These are phyloP conservation scores for Drosophila virilis DNA, from an alignment of 1,140 invertebrate species.

Conservation along the genomic window DNA sequence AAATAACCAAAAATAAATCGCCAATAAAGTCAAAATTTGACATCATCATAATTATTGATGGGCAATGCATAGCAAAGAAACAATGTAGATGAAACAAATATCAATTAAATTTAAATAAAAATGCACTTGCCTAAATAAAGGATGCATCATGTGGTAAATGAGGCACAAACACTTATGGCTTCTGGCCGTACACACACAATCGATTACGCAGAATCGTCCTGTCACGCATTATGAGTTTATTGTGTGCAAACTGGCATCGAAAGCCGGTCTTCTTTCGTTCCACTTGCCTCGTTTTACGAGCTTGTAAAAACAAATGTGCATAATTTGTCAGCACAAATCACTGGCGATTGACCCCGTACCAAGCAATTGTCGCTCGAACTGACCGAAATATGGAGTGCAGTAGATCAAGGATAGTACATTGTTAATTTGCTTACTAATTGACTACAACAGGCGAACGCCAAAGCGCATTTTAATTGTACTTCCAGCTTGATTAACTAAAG, in stretches of 20 bases:
- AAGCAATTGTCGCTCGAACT: conserved; percentile 6
- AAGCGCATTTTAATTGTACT: not conserved
- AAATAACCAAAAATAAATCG: conserved; percentile 49
- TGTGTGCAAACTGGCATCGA: conserved; percentile 52
- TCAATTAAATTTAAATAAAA: conserved; percentile 81
- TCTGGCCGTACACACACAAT: conserved; percentile 29
- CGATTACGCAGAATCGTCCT: conserved; percentile 42
- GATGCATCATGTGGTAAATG: conserved; percentile 66
- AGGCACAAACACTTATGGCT: conserved; percentile 61
- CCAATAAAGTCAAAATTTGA: conserved; percentile 14
- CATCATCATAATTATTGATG: conserved; percentile 61
- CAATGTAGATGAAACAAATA: conserved; percentile 32
- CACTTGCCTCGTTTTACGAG: conserved; percentile 37
- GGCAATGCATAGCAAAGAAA: conserved; percentile 10
- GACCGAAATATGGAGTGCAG: conserved; percentile 12
- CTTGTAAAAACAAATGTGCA: conserved; percentile 68
- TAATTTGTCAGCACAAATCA: conserved; percentile 68
- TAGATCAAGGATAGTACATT: conserved; percentile 32
- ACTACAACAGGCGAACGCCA: conserved; percentile 10
- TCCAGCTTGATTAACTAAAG: not conserved
- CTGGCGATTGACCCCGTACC: conserved; percentile 24
- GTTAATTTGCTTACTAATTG: conserved; percentile 70
- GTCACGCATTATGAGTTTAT: conserved; percentile 72
- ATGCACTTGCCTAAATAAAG: conserved; percentile 65
- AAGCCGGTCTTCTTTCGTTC: not conserved